Conservation (phyloP, 2,797 vertebrate species). For the Sphenodon punctatus region DNA sequence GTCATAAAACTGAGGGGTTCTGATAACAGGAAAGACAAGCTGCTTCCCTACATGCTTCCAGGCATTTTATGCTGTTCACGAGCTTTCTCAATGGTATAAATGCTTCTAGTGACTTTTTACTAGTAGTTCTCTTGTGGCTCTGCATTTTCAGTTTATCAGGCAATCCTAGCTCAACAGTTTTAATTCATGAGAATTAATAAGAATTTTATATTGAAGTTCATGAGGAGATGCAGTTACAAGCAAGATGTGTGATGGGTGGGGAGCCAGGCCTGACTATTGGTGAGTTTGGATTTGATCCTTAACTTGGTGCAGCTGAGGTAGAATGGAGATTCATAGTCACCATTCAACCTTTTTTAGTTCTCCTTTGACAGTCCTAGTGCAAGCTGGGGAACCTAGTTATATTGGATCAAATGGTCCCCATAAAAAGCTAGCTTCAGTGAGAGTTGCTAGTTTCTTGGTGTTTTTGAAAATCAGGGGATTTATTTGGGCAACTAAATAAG, state of each 20-base stretch:
- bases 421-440: background rate
- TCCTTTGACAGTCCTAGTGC: background rate
- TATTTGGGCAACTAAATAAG: background rate
- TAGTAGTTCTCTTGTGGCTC: slow-evolving; percentile 36
- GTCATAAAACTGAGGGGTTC: background rate
- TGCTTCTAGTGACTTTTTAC: slow-evolving; percentile 45
- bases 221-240: slow-evolving; percentile 45
- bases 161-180: too few species aligned
- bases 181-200: too few species aligned
- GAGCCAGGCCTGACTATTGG: slow-evolving; percentile 41
- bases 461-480: background rate
- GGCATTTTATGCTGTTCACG: slow-evolving; percentile 22
- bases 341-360: slow-evolving; percentile 38
- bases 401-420: background rate
- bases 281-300: slow-evolving; percentile 34
- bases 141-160: slow-evolving; percentile 48
- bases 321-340: slow-evolving; percentile 29
- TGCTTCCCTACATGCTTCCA: slow-evolving; percentile 20
- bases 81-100: slow-evolving; percentile 19
- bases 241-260: slow-evolving; percentile 37
- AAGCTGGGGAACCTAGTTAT: background rate
- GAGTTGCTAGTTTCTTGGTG: background rate
- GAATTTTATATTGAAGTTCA: background rate
- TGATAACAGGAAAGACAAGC: slow-evolving; percentile 9
- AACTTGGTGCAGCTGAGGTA: slow-evolving; percentile 24